Percentiles rank a stretch among this genome's conserved stretches.
Conservation (phyloP, 2,797 vertebrate species). For the Phoeniculus purpureus region DNA sequence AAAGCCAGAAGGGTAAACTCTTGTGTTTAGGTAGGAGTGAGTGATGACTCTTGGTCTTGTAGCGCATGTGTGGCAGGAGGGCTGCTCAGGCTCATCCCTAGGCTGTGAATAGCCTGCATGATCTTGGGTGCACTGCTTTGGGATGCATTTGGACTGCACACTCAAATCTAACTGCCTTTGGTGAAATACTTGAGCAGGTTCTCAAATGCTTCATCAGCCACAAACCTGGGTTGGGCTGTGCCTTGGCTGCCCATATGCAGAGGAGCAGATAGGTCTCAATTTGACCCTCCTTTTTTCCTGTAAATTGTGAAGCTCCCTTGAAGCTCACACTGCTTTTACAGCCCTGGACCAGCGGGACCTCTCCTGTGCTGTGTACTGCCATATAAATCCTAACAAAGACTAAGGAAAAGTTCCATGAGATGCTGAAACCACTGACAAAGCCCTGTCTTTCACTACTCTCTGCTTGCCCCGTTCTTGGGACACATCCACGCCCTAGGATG, state of each 20-base stretch:
- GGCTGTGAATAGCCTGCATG: not conserved
- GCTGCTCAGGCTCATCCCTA: not conserved
- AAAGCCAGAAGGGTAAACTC: not conserved
- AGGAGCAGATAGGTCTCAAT: not conserved
- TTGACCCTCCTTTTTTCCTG: not conserved
- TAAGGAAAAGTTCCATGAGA: not conserved
- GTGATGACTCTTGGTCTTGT: not conserved
- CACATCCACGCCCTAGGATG: accelerated
- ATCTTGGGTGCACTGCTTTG: not conserved
- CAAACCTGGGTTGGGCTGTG: not conserved
- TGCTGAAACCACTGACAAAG: not conserved
- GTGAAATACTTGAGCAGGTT: not conserved
- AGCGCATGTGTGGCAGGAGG: not conserved
- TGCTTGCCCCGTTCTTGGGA: not conserved
- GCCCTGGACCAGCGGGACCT: not conserved
- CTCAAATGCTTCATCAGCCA: not conserved
- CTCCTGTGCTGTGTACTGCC: not conserved
- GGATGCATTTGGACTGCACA: accelerated
- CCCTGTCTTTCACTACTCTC: not conserved
- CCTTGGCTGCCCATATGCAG: not conserved
- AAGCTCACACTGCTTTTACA: not conserved
- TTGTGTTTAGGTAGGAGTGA: not conserved
- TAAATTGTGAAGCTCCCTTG: not conserved
- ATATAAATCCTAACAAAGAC: not conserved
- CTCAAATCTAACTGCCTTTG: not conserved